Base-by-base conservation (phyloP, 2,888 invertebrate genomes). In the Leptothorax acervorum region DNA sequence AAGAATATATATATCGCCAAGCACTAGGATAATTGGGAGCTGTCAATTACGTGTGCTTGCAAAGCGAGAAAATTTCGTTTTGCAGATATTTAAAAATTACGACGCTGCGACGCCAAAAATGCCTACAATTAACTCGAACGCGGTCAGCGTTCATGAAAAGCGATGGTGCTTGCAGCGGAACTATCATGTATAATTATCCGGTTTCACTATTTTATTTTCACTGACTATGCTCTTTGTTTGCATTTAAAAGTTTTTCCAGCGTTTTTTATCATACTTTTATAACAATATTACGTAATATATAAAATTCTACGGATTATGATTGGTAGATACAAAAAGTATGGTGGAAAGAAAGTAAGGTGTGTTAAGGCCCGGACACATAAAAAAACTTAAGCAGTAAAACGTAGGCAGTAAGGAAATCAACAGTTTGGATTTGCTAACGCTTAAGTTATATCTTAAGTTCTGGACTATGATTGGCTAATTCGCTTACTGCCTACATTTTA, bases 121-220 rank as follows among this genome's bases (percentile, higher is more conserved):
- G n/a, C 31, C 53, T 76, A 53, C 18, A 66, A 76, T 78, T 66
- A 78, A 42, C n/a, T 31, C 48, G 45, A 60, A 60, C 39, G 65
- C 53, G 1, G 5, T 76, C 39, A 66, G 42, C 28, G 12, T 48
- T 48, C 35, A 65, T 23, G 39, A 76, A 53, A 78, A 42, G 65
- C 53, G 42, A 55, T 35, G 42, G 28, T 53, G 62, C 74, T 63
- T 63, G 31, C 45, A 42, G 60, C n/a, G n/a, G 15, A 45, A 74
- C 11, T 2, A 23, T 23, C 48, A n/a, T 18, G 1, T 53, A 53
- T 75, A 76, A 66, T 78, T 66, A 31, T 31, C 4, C 28, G 28
- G 28, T 5, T 78, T 28, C 12, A 18, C 11, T 63, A 48, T 51
- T 76, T 76, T 65, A 65, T 63, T 15, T 75, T 66, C 9, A 42